phyloP scores from a whole-genome alignment of 2,113 vertebrate species.

The Vidua macroura region DNA sequence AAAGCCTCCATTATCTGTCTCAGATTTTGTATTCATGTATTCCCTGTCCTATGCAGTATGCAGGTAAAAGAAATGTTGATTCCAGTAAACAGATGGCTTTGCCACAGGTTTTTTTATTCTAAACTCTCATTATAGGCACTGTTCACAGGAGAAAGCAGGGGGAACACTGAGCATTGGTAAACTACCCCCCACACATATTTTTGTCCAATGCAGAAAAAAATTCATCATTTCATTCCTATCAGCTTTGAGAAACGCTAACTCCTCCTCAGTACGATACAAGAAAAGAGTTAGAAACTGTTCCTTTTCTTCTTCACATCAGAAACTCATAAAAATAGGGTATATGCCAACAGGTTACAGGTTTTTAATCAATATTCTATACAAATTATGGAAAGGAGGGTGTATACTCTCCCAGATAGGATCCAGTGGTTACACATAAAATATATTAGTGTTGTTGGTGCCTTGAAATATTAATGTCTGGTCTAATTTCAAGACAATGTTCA shows the following conservation, averaged over 20 bases:
- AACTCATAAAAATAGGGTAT: background rate
- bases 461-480: background rate
- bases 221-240: background rate
- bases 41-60: background rate
- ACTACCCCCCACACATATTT: background rate
- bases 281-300: background rate
- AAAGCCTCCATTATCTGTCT: background rate
- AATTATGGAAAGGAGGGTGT: background rate
- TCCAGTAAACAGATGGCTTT: background rate
- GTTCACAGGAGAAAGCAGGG: background rate
- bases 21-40: background rate
- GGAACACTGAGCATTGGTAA: background rate
- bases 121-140: background rate
- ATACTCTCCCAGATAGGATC: background rate
- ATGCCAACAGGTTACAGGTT: background rate
- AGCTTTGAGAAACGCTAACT: background rate
- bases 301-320: background rate
- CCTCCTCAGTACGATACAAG: background rate
- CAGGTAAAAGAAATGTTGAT: background rate
- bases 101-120: background rate
- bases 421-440: background rate
- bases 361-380: background rate
- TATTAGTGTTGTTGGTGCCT: background rate
- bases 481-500: background rate
- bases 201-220: background rate